Evolutionary conservation across 92 coral and sea anemone genomes (phyloP).

Genomic region (Heteractis magnifica): DNA sequence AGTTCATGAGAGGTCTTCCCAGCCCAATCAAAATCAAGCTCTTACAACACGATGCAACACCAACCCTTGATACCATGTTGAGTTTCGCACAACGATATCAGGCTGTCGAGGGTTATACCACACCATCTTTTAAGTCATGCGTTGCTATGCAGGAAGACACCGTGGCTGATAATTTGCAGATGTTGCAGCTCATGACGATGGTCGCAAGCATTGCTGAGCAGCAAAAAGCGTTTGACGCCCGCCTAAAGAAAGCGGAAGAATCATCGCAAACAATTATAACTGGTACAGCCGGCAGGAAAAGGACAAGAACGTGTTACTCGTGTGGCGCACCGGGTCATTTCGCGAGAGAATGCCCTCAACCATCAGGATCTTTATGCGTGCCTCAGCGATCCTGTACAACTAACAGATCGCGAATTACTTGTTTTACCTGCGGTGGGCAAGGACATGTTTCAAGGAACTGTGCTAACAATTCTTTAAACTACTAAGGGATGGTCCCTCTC

Average conservation of each 20-base stretch:
- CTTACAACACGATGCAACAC: slow-evolving; percentile 43
- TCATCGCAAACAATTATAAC: too few species aligned
- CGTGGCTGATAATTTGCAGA: neutral
- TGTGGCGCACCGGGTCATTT: neutral
- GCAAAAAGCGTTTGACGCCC: neutral
- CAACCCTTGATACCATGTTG: slow-evolving; percentile 39
- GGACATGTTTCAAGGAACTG: slow-evolving; percentile 43
- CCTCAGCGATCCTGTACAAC: neutral
- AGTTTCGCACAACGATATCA: slow-evolving; percentile 37
- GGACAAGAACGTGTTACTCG: neutral
- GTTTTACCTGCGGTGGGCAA: slow-evolving; percentile 23
- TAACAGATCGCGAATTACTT: neutral
- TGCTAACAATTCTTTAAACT: slow-evolving; percentile 42
- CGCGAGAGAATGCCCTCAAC: neutral
- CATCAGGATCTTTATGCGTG: neutral
- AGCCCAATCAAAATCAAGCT: slow-evolving; percentile 31
- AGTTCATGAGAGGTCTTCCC: slow-evolving; percentile 52
- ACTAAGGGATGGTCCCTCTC: slow-evolving; percentile 25
- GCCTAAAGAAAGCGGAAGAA: too few species aligned
- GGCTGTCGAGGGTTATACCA: slow-evolving; percentile 31
- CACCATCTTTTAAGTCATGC: too few species aligned
- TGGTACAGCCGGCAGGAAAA: too few species aligned
- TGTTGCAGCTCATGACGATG: slow-evolving; percentile 24
- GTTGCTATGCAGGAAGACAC: neutral
- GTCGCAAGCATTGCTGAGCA: slow-evolving; percentile 32